Base-by-base conservation (phyloP, 2,113 vertebrate species). In the Poecilia latipinna region DNA sequence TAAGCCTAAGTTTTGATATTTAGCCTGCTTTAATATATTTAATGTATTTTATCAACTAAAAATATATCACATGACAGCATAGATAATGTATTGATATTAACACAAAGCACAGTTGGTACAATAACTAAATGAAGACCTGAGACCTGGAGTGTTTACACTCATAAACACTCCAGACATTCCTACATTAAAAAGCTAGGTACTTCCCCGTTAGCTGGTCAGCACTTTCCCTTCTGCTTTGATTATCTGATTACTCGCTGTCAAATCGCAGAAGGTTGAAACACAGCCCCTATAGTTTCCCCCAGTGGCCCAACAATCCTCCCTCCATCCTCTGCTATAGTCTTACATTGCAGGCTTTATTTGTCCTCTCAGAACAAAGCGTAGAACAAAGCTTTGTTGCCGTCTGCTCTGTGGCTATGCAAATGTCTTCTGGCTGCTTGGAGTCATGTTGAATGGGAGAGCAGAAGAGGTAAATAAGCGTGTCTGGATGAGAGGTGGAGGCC, bases 381-480 rank as follows among this genome's bases (percentile, higher is more conserved):
- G 90, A 90, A 91, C 90, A 93, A 92, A 93, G 91, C 91, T 77
- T 84, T 83, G 67, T 85, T 68, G 84, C 81, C 22, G 90, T 80
- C 82, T 87, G 81, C 60, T 78, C 77, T 54, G 69, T 82, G 80
- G 88, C 90, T 90, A 89, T 91, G 90, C 90, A 93, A 90, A 92
- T 90, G 90, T 91, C 78, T 80, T 81, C 65, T 70, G 82, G 84
- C 77, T 86, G 89, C 75, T 79, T 81, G 73, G 68, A 86, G 70
- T 79, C 75, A 84, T 74, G 89, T 70, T 93, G 91, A 94, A 94
- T 84, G 90, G 90, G 77, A 87, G 91, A 90, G 86, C 82, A 91
- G 80, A 79, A 87, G 93, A 87, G 82, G 90, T 92, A 92, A 93
- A 94, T 91, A 91, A 92, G 90, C 88, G 83, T 92, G 88, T 89